These are phyloP conservation scores for Acanthochromis polyacanthus DNA, from an alignment of 2,113 vertebrate genomes.

Conservation along the genomic window DNA sequence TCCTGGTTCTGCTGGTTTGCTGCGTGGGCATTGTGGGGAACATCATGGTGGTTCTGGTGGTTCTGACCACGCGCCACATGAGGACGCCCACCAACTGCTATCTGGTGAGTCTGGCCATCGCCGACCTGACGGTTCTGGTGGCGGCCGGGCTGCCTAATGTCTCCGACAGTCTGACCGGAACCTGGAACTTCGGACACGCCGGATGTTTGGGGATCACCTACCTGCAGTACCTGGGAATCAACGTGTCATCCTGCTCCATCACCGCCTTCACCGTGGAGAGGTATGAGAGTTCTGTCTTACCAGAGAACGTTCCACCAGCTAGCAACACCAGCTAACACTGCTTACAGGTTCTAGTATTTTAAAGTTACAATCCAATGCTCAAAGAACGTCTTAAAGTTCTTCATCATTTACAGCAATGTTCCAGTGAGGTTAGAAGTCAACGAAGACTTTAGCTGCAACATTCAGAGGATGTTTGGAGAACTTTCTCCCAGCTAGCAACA, in stretches of 20 bases:
- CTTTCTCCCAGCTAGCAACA: too few relatives aligned
- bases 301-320: too few relatives aligned
- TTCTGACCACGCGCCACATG: slow-evolving; percentile 86
- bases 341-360: too few relatives aligned
- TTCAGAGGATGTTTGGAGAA: too few relatives aligned
- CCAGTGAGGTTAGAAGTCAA: too few relatives aligned
- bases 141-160: slow-evolving; percentile 87
- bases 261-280: slow-evolving; percentile 88
- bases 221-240: slow-evolving; percentile 89
- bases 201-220: slow-evolving; percentile 88
- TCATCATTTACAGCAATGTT: too few relatives aligned
- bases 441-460: too few relatives aligned
- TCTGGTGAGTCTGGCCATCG: slow-evolving; percentile 87
- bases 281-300: slow-evolving; percentile 35
- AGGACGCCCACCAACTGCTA: slow-evolving; percentile 88
- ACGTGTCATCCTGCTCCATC: slow-evolving; percentile 88
- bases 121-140: slow-evolving; percentile 86
- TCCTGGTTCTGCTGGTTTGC: slow-evolving; percentile 86
- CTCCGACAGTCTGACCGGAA: slow-evolving; percentile 84
- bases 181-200: slow-evolving; percentile 84
- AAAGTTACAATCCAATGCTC: too few relatives aligned
- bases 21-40: slow-evolving; percentile 86
- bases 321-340: too few relatives aligned
- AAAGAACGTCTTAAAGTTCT: too few relatives aligned
- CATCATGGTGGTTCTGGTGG: slow-evolving; percentile 88